These are phyloP conservation scores for Todiramphus chloris DNA, from an alignment of 2,113 vertebrate species.

Conservation along the genomic window DNA sequence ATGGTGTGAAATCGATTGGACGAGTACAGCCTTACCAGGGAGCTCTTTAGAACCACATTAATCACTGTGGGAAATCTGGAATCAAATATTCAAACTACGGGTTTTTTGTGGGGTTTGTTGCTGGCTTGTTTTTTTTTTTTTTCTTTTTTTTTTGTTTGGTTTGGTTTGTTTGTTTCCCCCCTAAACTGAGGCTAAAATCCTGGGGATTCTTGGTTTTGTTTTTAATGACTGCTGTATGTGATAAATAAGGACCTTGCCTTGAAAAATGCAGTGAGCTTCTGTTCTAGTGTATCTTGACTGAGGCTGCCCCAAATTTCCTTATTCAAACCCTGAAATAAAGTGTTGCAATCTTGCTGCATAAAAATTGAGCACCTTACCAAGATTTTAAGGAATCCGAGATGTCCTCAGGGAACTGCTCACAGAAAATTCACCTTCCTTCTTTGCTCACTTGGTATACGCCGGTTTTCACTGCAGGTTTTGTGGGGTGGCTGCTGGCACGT, in stretches of 20 bases:
- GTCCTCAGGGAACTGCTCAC: neutral
- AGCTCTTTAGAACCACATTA: neutral
- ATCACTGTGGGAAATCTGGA: constrained; percentile 59
- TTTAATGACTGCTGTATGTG: neutral
- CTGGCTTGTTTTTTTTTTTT: too few relatives aligned
- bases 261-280: neutral
- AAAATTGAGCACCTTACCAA: neutral
- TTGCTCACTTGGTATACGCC: neutral
- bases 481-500: neutral
- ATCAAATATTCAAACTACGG: neutral
- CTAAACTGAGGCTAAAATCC: neutral
- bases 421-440: neutral
- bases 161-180: too few relatives aligned
- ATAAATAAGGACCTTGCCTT: neutral
- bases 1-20: constrained; percentile 3
- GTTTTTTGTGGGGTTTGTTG: neutral
- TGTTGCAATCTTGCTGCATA: neutral
- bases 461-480: neutral
- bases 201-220: neutral
- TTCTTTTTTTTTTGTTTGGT: too few relatives aligned
- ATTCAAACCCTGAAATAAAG: neutral
- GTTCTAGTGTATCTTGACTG: neutral
- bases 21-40: neutral
- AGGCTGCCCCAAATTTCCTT: neutral
- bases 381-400: neutral